Evolutionary conservation across 2,797 vertebrate genomes (phyloP).

Genomic region (Enteromius argenteus): DNA sequence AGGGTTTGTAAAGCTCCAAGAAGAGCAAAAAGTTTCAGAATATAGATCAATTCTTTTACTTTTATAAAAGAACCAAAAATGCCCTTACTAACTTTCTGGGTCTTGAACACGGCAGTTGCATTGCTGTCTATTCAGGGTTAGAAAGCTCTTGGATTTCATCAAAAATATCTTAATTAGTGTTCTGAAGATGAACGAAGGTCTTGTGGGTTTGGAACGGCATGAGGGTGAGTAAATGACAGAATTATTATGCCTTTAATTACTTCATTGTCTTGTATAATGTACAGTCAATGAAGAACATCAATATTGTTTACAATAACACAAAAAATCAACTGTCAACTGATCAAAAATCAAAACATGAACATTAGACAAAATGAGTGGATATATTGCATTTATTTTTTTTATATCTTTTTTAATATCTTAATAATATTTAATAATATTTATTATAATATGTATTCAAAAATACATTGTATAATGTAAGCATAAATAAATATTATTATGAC

Average conservation of each 20-base stretch:
- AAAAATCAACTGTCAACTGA: not conserved
- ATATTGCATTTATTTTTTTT: not conserved
- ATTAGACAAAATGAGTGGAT: not conserved
- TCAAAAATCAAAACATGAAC: not conserved
- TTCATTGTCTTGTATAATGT: not conserved
- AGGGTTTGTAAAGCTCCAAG: not conserved
- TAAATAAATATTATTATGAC: not conserved
- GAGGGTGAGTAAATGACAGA: not conserved
- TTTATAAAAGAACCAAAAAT: not conserved
- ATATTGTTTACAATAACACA: not conserved
- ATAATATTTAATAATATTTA: no score
- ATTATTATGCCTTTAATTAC: not conserved
- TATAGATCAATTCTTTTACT: not conserved
- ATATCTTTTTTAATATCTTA: no score
- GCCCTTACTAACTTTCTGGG: no score
- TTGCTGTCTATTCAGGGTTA: no score
- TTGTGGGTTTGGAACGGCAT: no score
- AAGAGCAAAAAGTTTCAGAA: not conserved
- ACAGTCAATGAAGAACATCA: not conserved
- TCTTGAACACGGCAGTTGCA: no score
- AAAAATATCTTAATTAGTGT: no score
- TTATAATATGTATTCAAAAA: not conserved
- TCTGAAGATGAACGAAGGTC: no score
- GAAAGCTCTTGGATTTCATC: no score
- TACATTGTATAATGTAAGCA: not conserved